Conservation (phyloP, 2,113 vertebrate species). For the Barnardius zonarius region DNA sequence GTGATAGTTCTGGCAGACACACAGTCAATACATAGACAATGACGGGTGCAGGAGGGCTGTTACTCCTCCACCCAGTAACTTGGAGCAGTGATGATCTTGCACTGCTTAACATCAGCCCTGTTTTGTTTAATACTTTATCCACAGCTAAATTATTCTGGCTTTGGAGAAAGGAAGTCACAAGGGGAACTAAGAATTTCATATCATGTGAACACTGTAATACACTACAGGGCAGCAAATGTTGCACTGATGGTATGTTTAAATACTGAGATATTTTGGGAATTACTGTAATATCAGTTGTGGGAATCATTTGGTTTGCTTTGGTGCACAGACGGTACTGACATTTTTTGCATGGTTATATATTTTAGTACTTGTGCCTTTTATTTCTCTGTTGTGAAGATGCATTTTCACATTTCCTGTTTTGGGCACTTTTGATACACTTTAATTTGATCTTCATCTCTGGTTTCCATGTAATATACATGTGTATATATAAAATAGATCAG, state of each 20-base stretch:
- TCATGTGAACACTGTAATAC: background rate
- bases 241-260: slow-evolving; percentile 44
- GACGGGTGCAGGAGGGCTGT: background rate
- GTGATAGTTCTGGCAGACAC: accelerated
- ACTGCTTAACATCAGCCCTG: background rate
- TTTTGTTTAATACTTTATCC: background rate
- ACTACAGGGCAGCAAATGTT: slow-evolving; percentile 46
- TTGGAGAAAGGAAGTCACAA: background rate
- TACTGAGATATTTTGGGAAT: slow-evolving; percentile 38
- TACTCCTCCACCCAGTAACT: background rate
- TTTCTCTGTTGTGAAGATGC: slow-evolving; percentile 56
- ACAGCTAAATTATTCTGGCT: background rate
- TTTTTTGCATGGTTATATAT: slow-evolving; percentile 78
- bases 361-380: slow-evolving; percentile 83
- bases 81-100: background rate
- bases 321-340: slow-evolving; percentile 71
- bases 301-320: slow-evolving; percentile 74
- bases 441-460: slow-evolving; percentile 47
- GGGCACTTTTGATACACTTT: slow-evolving; percentile 59
- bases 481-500: slow-evolving; percentile 75
- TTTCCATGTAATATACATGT: slow-evolving; percentile 78
- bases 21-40: accelerated
- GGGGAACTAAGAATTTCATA: background rate
- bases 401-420: slow-evolving; percentile 36
- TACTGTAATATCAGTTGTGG: slow-evolving; percentile 66